Evolutionary conservation across 2,797 vertebrate genomes (phyloP), one percentile per base, ranked within the genome.

Genomic region (Coendou prehensilis): DNA sequence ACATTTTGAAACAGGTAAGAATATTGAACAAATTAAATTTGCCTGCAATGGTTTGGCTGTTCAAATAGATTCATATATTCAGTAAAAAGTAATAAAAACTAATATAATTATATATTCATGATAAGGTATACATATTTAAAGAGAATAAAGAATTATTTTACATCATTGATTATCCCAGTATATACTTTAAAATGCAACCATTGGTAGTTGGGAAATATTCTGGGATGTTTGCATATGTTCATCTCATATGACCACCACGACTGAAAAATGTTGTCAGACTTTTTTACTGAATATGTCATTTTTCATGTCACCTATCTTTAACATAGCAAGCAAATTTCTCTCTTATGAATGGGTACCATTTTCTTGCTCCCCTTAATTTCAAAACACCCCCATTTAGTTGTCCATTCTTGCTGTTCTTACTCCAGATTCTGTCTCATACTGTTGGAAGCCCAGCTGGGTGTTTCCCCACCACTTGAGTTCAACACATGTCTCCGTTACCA

Each of bases 11-110:
- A 67, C 3, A 9, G 20, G 45, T 37, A 47, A 17, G 1, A 59
- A 73, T 47, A 90, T 59, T 73, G 28, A 87, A 8, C 9, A 61
- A 50, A 91, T 73, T 88, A 84, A 84, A 93, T 87, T 86, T 90
- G n/a, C n/a, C 9, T 73, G 1, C 9, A 61, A 14, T 76, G 15
- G 2, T 69, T 89, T n/a, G 59, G 10, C 89, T 76, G 57, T 73
- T 69, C 67, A 92, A 89, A 92, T 0, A 94, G 26, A 69, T 63
- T 20, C 10, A 61, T 41, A 13, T 1, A 92, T 83, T 91, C 73
- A 91, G 50, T 59, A 61, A 87, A 89, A 57, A 80, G 18, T 59
- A n/a, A 33, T 37, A 63, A 94, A 86, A 92, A 69, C 9, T 71
- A 1, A 57, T 71, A 83, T 6, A 3, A 73, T 2, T 50, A 2